Conservation (phyloP, 1,140 invertebrate genomes). For the Rhysida immarginata region DNA sequence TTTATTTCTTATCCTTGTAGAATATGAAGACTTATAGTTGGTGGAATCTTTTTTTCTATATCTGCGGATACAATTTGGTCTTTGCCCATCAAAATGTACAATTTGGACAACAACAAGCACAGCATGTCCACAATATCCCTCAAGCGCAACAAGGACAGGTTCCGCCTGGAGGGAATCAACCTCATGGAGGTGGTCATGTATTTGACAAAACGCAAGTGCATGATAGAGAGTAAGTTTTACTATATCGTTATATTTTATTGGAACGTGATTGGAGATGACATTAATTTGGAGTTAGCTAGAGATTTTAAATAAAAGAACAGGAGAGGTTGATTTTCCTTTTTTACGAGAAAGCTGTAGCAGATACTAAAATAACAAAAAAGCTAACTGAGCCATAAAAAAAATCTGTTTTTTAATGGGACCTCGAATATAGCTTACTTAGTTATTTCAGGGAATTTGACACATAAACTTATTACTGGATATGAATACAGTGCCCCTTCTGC, state of each 20-base stretch:
- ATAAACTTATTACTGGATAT: too few relatives aligned
- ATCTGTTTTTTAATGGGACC: too few relatives aligned
- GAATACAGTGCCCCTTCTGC: too few relatives aligned
- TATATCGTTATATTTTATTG: not conserved
- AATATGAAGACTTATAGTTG: too few relatives aligned
- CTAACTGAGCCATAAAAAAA: too few relatives aligned
- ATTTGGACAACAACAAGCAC: conserved; percentile 4
- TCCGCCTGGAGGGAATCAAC: not conserved
- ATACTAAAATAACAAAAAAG: not conserved
- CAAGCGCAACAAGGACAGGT: not conserved
- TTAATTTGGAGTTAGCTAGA: not conserved
- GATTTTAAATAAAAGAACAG: not conserved
- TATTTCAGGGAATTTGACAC: too few relatives aligned
- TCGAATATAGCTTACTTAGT: too few relatives aligned
- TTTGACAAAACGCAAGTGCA: conserved; percentile 18
- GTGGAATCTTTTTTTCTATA: not conserved
- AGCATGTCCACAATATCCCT: conserved; percentile 8
- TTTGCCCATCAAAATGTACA: not conserved
- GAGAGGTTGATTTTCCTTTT: not conserved
- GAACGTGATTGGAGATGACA: too few relatives aligned
- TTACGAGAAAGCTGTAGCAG: not conserved
- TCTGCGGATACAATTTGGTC: not conserved
- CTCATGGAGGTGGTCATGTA: conserved; percentile 9
- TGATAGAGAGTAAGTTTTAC: conserved; percentile 18
- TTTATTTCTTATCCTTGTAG: too few relatives aligned